These are phyloP conservation scores for Clarias batrachus DNA, from an alignment of 2,113 vertebrate species.

Conservation along the genomic window DNA sequence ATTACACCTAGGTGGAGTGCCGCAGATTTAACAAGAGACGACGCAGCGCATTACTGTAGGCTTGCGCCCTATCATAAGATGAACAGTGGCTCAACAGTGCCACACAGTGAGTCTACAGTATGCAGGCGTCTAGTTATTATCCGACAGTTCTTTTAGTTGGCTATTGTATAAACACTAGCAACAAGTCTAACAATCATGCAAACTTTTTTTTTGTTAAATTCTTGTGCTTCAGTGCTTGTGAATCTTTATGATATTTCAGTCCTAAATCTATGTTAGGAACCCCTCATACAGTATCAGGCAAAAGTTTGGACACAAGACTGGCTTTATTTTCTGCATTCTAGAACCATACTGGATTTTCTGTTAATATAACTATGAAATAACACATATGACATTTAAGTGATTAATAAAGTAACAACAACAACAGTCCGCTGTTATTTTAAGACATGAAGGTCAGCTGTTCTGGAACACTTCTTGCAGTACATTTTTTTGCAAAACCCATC, in stretches of 20 bases:
- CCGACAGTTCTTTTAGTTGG: not conserved
- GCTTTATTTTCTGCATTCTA: no score
- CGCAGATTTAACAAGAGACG: slow-evolving; percentile 32
- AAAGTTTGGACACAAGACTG: no score
- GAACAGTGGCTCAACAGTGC: slow-evolving; percentile 56
- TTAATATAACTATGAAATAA: no score
- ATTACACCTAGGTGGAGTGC: slow-evolving; percentile 41
- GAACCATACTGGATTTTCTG: no score
- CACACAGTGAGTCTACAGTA: slow-evolving; percentile 52
- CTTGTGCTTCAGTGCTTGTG: not conserved
- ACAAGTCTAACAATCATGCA: not conserved
- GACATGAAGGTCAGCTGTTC: no score
- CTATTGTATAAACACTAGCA: not conserved
- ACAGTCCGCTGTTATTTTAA: no score
- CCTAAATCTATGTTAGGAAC: not conserved
- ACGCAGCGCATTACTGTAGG: not conserved
- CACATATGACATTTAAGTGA: no score
- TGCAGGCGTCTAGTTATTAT: not conserved
- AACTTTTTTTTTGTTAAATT: no score
- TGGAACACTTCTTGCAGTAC: no score
- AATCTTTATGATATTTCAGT: not conserved
- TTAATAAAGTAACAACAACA: no score
- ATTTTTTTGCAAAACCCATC: no score
- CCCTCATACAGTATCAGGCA: not conserved
- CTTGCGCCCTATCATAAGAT: not conserved